Percentiles rank a stretch among this genome's conserved stretches.
Evolutionary conservation across 2,797 vertebrate genomes (phyloP).

Genomic region (Octomys mimax): DNA sequence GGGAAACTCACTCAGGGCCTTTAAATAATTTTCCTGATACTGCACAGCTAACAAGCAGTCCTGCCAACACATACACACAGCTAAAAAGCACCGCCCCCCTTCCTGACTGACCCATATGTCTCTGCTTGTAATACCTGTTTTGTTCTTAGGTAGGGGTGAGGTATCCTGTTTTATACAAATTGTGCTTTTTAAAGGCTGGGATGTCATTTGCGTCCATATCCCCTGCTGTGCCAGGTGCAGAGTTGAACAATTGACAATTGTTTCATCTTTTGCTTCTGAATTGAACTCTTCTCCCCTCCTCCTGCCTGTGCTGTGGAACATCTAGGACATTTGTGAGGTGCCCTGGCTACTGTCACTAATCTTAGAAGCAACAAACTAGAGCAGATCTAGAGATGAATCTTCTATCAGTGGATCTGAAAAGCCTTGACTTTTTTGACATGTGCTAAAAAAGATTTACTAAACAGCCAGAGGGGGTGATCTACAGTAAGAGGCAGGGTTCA

Average conservation of each 20-base stretch:
- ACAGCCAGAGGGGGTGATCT: background rate
- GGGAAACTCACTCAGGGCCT: conserved; percentile 15
- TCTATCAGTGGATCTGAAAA: background rate
- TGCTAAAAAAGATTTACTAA: conserved; percentile 18
- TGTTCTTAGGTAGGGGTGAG: background rate
- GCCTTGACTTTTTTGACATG: background rate
- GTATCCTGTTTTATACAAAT: background rate
- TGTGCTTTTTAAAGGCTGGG: background rate
- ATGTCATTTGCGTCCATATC: background rate
- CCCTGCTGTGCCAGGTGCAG: background rate
- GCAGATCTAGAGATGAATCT: conserved; percentile 26
- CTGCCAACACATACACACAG: background rate
- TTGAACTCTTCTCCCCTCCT: conserved; percentile 15
- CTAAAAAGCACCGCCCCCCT: background rate
- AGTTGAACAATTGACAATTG: background rate
- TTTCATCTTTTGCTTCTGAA: conserved; percentile 47
- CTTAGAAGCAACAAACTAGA: conserved; percentile 48
- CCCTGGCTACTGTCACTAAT: conserved; percentile 3
- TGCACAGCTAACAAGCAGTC: background rate
- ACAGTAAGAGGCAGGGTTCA: background rate
- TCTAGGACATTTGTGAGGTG: conserved; percentile 27
- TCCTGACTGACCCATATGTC: background rate
- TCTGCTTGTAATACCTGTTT: background rate
- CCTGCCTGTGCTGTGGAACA: conserved; percentile 16
- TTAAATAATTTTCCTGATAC: conserved; percentile 31